Conservation (phyloP, 2,113 vertebrate species). For the Fregetta grallaria region DNA sequence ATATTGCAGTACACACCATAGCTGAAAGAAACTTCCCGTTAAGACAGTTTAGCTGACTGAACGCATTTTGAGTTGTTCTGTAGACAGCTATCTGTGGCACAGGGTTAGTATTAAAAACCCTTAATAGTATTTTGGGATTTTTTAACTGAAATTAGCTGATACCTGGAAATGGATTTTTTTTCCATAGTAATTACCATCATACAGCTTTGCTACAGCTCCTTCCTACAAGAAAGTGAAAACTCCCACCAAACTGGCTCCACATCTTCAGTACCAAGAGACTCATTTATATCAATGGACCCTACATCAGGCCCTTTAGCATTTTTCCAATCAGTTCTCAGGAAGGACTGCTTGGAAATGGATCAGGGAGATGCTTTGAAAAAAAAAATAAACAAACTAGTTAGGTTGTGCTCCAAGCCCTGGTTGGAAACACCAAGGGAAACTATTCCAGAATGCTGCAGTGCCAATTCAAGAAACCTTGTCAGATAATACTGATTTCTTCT, state of each 20-base stretch:
- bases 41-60: neutral
- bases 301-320: neutral
- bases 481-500: neutral
- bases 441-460: neutral
- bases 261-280: neutral
- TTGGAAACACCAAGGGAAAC: neutral
- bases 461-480: neutral
- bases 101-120: neutral
- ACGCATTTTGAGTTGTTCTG: neutral
- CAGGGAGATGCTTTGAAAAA: neutral
- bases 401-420: neutral
- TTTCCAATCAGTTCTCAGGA: neutral
- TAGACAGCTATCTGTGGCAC: neutral
- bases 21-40: neutral
- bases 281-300: neutral
- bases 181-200: neutral
- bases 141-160: neutral
- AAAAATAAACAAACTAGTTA: neutral
- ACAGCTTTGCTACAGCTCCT: neutral
- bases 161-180: neutral
- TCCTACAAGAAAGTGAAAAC: neutral
- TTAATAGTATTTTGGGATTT: neutral
- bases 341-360: neutral
- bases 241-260: neutral
- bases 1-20: neutral